phyloP scores from a whole-genome alignment of 92 coral and sea anemone genomes.

The Metridium senile region DNA sequence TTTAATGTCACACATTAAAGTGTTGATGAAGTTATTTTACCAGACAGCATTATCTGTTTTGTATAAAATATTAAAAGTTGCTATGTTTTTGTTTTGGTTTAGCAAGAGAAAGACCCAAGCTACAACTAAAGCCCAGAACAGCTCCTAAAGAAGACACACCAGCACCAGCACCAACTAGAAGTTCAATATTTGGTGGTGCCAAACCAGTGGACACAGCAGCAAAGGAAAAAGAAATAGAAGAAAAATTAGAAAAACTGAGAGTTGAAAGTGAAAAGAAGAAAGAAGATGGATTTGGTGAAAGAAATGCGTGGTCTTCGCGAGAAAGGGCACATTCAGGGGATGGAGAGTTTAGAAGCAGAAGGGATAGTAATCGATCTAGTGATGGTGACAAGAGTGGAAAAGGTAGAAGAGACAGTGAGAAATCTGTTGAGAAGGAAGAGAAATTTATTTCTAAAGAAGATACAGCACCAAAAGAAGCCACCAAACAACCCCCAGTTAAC shows the following conservation, averaged over 20 bases:
- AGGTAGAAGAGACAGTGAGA: constrained; percentile 67
- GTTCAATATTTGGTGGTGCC: constrained; percentile 95
- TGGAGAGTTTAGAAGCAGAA: constrained; percentile 61
- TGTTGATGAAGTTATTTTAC: too few relatives aligned
- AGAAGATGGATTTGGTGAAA: constrained; percentile 51
- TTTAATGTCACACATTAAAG: too few relatives aligned
- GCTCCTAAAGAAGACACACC: constrained; percentile 64
- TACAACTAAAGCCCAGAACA: constrained; percentile 87
- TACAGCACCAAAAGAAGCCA: constrained; percentile 44
- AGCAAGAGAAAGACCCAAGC: constrained; percentile 83
- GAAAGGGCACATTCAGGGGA: constrained; percentile 43
- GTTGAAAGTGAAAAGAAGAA: constrained; percentile 69
- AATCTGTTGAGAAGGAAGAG: constrained; percentile 60
- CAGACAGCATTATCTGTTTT: too few relatives aligned
- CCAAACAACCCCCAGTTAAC: constrained; percentile 76
- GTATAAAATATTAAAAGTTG: background rate
- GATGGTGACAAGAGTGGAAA: constrained; percentile 58
- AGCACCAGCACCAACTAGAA: constrained; percentile 32
- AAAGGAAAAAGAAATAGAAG: constrained; percentile 94
- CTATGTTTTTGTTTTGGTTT: constrained; percentile 13
- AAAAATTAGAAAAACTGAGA: constrained; percentile 80
- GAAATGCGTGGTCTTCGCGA: constrained; percentile 8
- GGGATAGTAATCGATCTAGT: constrained; percentile 76
- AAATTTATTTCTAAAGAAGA: background rate
- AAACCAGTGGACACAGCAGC: constrained; percentile 96